Evolutionary conservation across 2,113 vertebrate genomes (phyloP).

Genomic region (Larimichthys crocea): DNA sequence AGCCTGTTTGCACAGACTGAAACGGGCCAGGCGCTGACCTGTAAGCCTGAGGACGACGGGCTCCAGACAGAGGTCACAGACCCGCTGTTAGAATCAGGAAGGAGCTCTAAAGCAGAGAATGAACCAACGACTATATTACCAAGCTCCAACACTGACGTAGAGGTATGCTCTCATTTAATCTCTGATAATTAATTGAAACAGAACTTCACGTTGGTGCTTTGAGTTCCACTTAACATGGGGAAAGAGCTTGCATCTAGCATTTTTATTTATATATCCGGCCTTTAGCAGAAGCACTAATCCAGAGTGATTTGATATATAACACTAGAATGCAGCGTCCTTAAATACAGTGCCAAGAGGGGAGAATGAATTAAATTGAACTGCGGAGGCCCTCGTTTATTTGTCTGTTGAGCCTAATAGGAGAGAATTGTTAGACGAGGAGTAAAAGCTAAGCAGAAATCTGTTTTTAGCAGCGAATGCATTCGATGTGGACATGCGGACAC

Average conservation of each 20-base stretch:
- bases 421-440: neutral
- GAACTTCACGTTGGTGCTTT: neutral
- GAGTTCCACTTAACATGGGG: neutral
- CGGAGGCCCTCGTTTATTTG: constrained; percentile 14
- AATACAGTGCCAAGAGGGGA: constrained; percentile 1
- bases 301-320: constrained; percentile 14
- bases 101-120: constrained; percentile 40
- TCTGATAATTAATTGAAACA: neutral
- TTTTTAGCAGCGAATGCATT: constrained; percentile 50
- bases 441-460: constrained; percentile 26
- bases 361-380: constrained; percentile 8
- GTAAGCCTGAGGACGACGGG: constrained; percentile 28
- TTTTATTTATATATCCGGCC: neutral
- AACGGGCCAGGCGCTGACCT: constrained; percentile 5
- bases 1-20: constrained; percentile 75
- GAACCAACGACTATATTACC: constrained; percentile 26
- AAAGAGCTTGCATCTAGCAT: neutral
- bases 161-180: constrained; percentile 67
- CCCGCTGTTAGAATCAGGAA: constrained; percentile 26
- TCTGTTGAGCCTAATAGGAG: constrained; percentile 5
- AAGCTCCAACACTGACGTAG: constrained; percentile 20
- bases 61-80: constrained; percentile 14
- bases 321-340: neutral
- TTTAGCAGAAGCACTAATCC: neutral
- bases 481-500: constrained; percentile 38